phyloP scores from a whole-genome alignment of 2,888 invertebrate species.

The Argyra leucocephala region DNA sequence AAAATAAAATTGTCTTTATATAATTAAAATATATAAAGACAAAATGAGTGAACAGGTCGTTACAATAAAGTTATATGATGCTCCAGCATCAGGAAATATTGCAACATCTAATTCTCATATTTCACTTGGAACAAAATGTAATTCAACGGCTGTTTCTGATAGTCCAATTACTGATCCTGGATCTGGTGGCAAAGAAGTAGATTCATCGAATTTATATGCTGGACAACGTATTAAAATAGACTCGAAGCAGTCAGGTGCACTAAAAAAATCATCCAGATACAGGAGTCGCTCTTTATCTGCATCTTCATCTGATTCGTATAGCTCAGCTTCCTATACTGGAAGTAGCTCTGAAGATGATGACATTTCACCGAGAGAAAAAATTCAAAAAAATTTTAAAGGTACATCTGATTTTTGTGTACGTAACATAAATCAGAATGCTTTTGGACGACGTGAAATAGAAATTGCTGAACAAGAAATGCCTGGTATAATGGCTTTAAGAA shows the following conservation, averaged over 20 bases:
- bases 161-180: slow-evolving; percentile 70
- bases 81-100: slow-evolving; percentile 14
- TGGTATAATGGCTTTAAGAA: slow-evolving; percentile 88
- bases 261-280: slow-evolving; percentile 80
- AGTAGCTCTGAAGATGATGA: slow-evolving; percentile 91
- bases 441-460: slow-evolving; percentile 92
- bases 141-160: slow-evolving; percentile 54
- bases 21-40: slow-evolving; percentile 35
- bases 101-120: slow-evolving; percentile 7
- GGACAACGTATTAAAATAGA: slow-evolving; percentile 26
- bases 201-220: slow-evolving; percentile 22
- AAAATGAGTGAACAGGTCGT: slow-evolving; percentile 28
- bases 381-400: slow-evolving; percentile 75
- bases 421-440: slow-evolving; percentile 85
- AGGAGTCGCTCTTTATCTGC: slow-evolving; percentile 85
- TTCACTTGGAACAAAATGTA: slow-evolving; percentile 26
- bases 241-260: slow-evolving; percentile 55
- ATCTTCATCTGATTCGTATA: slow-evolving; percentile 90
- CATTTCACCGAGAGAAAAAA: slow-evolving; percentile 85
- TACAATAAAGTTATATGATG: slow-evolving; percentile 21
- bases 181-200: slow-evolving; percentile 46
- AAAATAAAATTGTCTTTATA: too few species aligned
- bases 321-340: slow-evolving; percentile 65
- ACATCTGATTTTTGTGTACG: slow-evolving; percentile 88
- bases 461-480: slow-evolving; percentile 99